Evolutionary conservation across 2,888 invertebrate species (phyloP).

Genomic region (Alloscopus bannaensis): DNA sequence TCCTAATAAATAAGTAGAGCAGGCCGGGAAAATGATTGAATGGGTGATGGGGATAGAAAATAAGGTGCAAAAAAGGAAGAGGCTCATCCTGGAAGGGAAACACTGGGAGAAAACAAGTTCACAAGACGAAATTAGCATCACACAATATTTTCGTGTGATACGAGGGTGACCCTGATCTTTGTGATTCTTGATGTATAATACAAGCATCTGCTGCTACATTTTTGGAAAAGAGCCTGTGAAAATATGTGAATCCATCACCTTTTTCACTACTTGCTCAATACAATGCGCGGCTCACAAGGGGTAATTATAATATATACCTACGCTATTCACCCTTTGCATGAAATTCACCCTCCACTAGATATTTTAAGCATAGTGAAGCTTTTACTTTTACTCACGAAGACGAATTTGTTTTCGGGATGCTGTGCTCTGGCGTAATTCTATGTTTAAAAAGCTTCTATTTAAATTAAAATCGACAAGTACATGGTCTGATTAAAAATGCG

Average conservation of each 20-base stretch:
- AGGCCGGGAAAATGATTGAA: background rate
- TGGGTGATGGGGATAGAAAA: conserved; percentile 7
- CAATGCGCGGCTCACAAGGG: too few relatives aligned
- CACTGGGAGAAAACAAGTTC: background rate
- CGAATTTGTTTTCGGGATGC: too few relatives aligned
- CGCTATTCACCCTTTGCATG: conserved; percentile 19
- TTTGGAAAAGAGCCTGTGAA: conserved; percentile 28
- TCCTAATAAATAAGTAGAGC: conserved; percentile 46
- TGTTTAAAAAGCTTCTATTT: conserved; percentile 25
- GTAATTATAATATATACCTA: conserved; percentile 28
- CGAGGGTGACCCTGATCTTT: conserved; percentile 17
- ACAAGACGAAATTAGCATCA: conserved; percentile 40
- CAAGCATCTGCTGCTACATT: conserved; percentile 26
- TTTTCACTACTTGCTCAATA: conserved; percentile 33
- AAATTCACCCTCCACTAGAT: background rate
- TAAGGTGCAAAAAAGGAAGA: background rate
- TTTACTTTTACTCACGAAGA: conserved; percentile 1
- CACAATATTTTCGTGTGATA: conserved; percentile 25
- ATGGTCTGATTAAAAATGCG: conserved; percentile 35
- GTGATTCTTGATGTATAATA: background rate
- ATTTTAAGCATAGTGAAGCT: too few relatives aligned
- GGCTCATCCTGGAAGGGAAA: background rate
- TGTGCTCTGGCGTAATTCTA: too few relatives aligned
- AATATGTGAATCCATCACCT: too few relatives aligned
- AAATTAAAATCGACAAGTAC: conserved; percentile 38